These are phyloP conservation scores for Penaeus vannamei DNA, from an alignment of 1,140 invertebrate genomes.

Conservation along the genomic window DNA sequence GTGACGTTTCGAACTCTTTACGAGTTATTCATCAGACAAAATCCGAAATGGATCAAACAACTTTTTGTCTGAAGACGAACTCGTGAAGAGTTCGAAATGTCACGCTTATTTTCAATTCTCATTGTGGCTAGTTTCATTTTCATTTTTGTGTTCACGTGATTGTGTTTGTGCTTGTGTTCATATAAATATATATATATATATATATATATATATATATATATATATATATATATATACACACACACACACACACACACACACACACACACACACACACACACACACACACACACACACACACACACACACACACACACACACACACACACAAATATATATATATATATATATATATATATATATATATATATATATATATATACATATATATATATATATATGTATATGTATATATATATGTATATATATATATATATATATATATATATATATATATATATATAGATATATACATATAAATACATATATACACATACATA, in stretches of 20 bases:
- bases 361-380: background rate
- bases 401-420: constrained; percentile 33
- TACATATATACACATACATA: no score
- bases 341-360: background rate
- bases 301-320: no score
- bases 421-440: constrained; percentile 18
- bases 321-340: background rate
- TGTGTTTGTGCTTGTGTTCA: background rate
- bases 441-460: constrained; percentile 1
- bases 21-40: no score
- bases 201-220: background rate
- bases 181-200: background rate
- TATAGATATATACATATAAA: no score
- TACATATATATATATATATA: constrained; percentile 29
- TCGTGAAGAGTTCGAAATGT: no score
- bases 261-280: no score
- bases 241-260: no score
- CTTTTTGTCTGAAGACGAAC: no score
- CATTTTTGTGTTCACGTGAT: background rate
- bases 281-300: no score
- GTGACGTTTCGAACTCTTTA: no score
- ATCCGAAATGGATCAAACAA: no score
- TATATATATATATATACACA: no score
- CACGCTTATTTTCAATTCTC: background rate
- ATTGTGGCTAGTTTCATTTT: background rate